Evolutionary conservation across 2,797 vertebrate species (phyloP).

Genomic region (Poeciliopsis presidionis): DNA sequence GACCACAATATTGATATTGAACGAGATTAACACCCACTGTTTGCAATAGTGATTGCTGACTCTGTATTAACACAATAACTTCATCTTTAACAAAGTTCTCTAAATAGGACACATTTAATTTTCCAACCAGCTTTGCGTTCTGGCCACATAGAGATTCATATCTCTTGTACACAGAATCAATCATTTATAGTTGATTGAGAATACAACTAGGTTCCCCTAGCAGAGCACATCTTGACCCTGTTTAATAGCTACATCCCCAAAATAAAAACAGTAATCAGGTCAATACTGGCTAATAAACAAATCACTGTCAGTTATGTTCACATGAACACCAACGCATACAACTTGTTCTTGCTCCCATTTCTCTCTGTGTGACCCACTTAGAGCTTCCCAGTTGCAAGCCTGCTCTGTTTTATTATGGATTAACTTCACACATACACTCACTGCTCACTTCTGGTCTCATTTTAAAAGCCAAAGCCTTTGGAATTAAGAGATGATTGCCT

Average conservation of each 20-base stretch:
- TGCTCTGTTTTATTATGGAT: constrained; percentile 78
- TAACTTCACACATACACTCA: constrained; percentile 51
- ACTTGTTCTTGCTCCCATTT: constrained; percentile 40
- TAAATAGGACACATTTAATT: constrained; percentile 48
- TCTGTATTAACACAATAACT: constrained; percentile 19
- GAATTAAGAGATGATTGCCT: constrained; percentile 1
- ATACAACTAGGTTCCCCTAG: background rate
- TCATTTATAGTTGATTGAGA: constrained; percentile 1
- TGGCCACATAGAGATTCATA: constrained; percentile 18
- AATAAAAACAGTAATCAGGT: constrained; percentile 64
- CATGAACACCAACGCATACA: constrained; percentile 39
- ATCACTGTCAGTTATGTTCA: constrained; percentile 28
- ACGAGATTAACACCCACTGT: background rate
- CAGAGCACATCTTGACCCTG: constrained; percentile 11
- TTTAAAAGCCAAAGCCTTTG: constrained; percentile 16
- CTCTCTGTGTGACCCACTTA: constrained; percentile 81
- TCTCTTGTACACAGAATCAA: constrained; percentile 29
- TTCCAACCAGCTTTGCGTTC: constrained; percentile 27
- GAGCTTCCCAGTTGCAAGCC: constrained; percentile 71
- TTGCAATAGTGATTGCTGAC: background rate
- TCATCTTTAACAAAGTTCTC: constrained; percentile 16
- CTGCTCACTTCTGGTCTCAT: constrained; percentile 29
- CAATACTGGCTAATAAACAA: constrained; percentile 65
- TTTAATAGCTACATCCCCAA: constrained; percentile 50
- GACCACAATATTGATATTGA: background rate